Percentiles rank a stretch among this genome's conserved stretches.
Conservation (phyloP, 2,113 vertebrate species). For the Hyaena hyaena region DNA sequence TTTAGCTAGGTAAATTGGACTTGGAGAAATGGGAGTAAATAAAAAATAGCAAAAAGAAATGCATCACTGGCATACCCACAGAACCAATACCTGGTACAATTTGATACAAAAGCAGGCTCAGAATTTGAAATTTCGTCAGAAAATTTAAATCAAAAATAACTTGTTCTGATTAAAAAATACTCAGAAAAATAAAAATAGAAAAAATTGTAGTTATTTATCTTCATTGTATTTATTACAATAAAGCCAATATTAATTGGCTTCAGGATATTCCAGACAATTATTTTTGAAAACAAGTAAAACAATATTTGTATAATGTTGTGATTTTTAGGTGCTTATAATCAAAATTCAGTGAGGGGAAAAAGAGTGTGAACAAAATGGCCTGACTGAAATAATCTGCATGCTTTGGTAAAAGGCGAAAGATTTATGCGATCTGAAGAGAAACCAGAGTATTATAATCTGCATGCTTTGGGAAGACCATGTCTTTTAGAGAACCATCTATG, state of each 20-base stretch:
- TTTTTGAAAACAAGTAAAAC: neutral
- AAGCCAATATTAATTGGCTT: neutral
- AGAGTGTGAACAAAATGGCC: neutral
- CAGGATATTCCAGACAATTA: neutral
- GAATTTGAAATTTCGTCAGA: neutral
- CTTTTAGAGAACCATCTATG: neutral
- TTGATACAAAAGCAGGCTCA: neutral
- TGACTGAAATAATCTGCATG: neutral
- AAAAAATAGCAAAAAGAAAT: neutral
- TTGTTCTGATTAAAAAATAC: neutral
- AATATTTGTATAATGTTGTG: neutral
- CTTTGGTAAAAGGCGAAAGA: neutral
- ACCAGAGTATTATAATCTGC: neutral
- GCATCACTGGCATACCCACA: rapidly evolving
- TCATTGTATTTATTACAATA: neutral
- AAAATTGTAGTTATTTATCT: neutral
- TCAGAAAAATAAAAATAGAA: neutral
- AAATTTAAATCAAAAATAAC: neutral
- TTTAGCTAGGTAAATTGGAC: neutral
- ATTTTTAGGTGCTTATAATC: neutral
- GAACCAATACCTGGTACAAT: neutral
- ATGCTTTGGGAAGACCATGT: neutral
- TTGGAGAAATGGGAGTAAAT: neutral
- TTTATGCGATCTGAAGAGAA: too few species aligned
- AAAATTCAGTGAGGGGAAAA: neutral